Conservation (phyloP, 2,113 vertebrate species). For the Serilophus lunatus region DNA sequence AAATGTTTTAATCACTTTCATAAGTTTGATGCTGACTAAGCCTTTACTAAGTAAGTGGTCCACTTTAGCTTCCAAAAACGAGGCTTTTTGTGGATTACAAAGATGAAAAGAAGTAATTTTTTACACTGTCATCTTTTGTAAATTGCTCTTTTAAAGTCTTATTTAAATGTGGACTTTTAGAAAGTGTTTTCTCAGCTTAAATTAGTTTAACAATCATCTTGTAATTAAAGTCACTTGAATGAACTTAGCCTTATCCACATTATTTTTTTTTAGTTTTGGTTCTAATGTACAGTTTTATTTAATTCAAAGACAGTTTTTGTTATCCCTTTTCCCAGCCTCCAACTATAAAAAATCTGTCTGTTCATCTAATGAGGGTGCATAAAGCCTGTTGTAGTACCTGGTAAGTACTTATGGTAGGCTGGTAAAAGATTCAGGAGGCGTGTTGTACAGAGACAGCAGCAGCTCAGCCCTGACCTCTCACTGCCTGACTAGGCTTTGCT, state of each 20-base stretch:
- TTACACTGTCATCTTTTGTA: background rate
- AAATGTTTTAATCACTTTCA: background rate
- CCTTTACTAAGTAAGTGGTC: background rate
- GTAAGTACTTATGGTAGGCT: background rate
- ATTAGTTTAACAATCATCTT: background rate
- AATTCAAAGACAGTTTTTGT: background rate
- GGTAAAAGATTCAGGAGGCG: background rate
- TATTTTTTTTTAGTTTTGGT: background rate
- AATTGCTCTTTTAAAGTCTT: slow-evolving; percentile 15
- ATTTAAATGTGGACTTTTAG: background rate
- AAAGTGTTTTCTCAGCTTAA: slow-evolving; percentile 17
- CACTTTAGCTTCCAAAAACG: slow-evolving; percentile 7
- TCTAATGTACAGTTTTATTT: background rate
- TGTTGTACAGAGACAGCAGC: background rate
- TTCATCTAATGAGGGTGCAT: background rate
- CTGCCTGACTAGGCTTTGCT: background rate
- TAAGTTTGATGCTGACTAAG: slow-evolving; percentile 26
- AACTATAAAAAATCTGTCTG: background rate
- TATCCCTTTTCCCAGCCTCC: background rate
- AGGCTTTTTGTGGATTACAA: slow-evolving; percentile 33
- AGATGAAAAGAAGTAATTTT: slow-evolving; percentile 42
- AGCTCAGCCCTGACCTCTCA: background rate
- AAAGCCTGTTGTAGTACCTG: background rate
- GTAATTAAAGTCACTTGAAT: slow-evolving; percentile 34
- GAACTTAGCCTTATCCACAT: background rate